Base-by-base conservation (phyloP, 2,888 invertebrate genomes). In the Pardosa pseudoannulata region DNA sequence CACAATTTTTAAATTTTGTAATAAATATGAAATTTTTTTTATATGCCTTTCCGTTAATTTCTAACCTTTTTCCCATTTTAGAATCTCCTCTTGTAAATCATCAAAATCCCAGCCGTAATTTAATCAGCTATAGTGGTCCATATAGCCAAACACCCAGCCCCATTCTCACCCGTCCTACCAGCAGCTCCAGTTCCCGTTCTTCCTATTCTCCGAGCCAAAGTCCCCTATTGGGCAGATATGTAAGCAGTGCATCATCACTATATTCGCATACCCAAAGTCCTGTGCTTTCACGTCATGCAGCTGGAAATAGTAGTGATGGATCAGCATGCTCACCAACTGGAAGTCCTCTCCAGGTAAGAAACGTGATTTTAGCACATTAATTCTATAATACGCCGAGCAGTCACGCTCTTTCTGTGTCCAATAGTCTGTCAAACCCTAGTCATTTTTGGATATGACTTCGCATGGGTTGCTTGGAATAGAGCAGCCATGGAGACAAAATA, bases 191-290 rank as follows among this genome's bases (percentile, higher is more conserved):
- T 70, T 88, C 88, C 46, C 68, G 88, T 3, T 88, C 88, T 32
- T 88, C 88, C 32, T 87, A 88, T 46, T 88, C 88, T 72, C 88
- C 88, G 70, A 76, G 81, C 76, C 88, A 87, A 56, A 88, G 88
- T 62, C 88, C 88, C 9, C 41, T 87, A 0, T 65, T 88, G 72
- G 80, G 81, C 13, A 36, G 88, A 23, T 83, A 85, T 71, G 79
- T 80, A 19, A 83, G 79, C 32, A 79, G 74, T 68, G 81, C 74
- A 1, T 88, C 88, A 13, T 85, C 85, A 5, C 46, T 83, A 28
- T 88, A 88, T 65, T 67, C 79, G 0, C 82, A 88, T 31, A 80
- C 70, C n/a, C 86, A 82, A 62, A 87, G 88, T 46, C 88, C 88
- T 19, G 87, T 87, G 7, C 76, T 87, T 2, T 86, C 85, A 28